Percentiles rank a stretch among this genome's conserved stretches.
Evolutionary conservation across 2,888 invertebrate genomes (phyloP).

Genomic region (Esperia sulphurella): DNA sequence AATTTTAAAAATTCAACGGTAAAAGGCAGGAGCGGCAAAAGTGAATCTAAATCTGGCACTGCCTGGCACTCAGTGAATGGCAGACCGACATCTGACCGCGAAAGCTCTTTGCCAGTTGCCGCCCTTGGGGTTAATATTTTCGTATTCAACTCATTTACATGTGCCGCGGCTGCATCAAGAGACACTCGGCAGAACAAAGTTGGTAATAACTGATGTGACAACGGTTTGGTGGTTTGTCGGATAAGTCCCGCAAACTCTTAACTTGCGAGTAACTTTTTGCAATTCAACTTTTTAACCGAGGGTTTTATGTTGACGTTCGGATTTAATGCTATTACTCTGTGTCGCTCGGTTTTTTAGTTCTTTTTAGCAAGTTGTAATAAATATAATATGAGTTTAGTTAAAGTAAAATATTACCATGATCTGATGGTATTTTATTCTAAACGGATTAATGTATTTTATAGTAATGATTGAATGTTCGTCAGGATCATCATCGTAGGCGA

Average conservation of each 20-base stretch:
- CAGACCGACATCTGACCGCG: neutral
- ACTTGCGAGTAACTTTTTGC: neutral
- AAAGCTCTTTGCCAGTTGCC: neutral
- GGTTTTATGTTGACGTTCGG: no score
- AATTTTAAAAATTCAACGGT: no score
- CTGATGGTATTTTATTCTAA: no score
- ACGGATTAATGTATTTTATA: no score
- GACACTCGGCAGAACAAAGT: conserved; percentile 30
- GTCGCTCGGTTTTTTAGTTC: no score
- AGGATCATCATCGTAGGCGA: no score
- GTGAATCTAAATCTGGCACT: neutral
- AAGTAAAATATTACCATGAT: no score
- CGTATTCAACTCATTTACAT: conserved; percentile 46
- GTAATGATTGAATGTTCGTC: no score
- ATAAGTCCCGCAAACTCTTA: neutral
- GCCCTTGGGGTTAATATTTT: conserved; percentile 42
- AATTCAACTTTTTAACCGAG: neutral
- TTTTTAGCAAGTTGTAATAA: no score
- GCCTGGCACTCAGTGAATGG: neutral
- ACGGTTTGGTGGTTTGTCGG: neutral
- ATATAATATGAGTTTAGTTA: no score
- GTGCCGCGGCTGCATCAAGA: conserved; percentile 34
- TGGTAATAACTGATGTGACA: conserved; percentile 28
- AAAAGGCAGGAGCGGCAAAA: no score
- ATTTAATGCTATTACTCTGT: no score